A percentile compares a stretch with the other conserved stretches of the same genome.
phyloP scores from a whole-genome alignment of 1,140 invertebrate species.

The Achatina immaculata region DNA sequence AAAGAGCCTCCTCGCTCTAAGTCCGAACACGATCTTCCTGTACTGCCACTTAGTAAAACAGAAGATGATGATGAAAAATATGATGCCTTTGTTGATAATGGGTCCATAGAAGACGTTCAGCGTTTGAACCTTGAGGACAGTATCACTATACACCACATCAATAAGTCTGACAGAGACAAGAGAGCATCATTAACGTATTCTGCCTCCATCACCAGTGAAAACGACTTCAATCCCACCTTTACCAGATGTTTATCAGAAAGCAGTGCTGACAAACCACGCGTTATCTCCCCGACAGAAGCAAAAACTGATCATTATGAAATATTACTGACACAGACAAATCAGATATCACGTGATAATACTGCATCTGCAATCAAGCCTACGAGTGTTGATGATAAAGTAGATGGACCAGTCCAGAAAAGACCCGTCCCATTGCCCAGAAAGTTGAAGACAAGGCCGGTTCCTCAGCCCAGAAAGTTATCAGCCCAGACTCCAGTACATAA shows the following conservation, averaged over 20 bases:
- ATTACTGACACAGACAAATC: too few species aligned
- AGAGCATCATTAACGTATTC: not conserved
- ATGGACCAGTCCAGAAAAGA: not conserved
- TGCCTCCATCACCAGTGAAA: not conserved
- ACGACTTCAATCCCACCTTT: not conserved
- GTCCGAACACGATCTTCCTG: slow-evolving; percentile 11
- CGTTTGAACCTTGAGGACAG: not conserved
- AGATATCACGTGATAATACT: too few species aligned
- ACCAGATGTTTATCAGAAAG: not conserved
- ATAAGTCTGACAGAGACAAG: too few species aligned
- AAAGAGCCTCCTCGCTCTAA: slow-evolving; percentile 31
- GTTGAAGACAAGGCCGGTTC: slow-evolving; percentile 20
- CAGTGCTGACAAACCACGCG: not conserved
- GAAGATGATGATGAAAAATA: slow-evolving; percentile 34
- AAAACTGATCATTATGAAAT: too few species aligned
- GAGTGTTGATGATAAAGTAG: not conserved
- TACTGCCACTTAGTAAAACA: not conserved
- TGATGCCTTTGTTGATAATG: not conserved
- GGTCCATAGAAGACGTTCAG: too few species aligned
- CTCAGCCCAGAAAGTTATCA: slow-evolving; percentile 18
- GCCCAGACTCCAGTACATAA: not conserved
- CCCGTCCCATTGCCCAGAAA: slow-evolving; percentile 25
- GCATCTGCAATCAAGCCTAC: too few species aligned
- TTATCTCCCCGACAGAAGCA: not conserved
- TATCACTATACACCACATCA: not conserved